Conservation (phyloP, 1,140 invertebrate genomes). For the Gonioctena quinquepunctata region DNA sequence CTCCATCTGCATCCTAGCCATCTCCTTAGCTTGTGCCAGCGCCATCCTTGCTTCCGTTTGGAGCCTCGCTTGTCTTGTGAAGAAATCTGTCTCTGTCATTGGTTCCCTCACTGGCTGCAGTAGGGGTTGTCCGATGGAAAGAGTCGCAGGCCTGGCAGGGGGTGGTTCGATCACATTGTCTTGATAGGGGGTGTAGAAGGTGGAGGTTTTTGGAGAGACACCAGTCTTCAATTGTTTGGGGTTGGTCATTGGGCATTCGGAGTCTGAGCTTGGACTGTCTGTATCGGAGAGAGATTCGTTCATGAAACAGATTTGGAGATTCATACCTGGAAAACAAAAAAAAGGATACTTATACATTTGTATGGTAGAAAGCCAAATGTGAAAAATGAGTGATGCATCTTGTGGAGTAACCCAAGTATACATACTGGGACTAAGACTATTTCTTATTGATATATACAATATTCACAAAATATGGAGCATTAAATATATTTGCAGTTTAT, state of each 20-base stretch:
- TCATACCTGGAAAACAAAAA: slow-evolving; percentile 71
- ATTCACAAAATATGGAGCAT: too few relatives aligned
- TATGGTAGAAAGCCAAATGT: too few relatives aligned
- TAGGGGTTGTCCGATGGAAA: slow-evolving; percentile 47
- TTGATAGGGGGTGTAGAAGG: slow-evolving; percentile 1
- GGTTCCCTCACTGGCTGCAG: slow-evolving; percentile 49
- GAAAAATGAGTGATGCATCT: too few relatives aligned
- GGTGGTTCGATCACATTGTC: slow-evolving; percentile 30
- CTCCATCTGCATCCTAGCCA: slow-evolving; percentile 93
- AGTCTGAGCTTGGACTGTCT: slow-evolving; percentile 73
- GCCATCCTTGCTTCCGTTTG: slow-evolving; percentile 90
- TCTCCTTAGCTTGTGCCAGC: slow-evolving; percentile 86
- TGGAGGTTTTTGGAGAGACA: slow-evolving; percentile 7
- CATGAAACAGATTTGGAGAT: slow-evolving; percentile 94
- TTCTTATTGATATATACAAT: too few relatives aligned
- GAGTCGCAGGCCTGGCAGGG: slow-evolving; percentile 47
- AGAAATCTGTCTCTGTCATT: slow-evolving; percentile 72
- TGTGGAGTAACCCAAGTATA: too few relatives aligned
- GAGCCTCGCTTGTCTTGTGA: slow-evolving; percentile 77
- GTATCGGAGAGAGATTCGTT: slow-evolving; percentile 87
- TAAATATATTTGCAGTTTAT: too few relatives aligned
- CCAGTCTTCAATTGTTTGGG: slow-evolving; percentile 53
- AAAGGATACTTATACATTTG: too few relatives aligned
- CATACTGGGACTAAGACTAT: too few relatives aligned
- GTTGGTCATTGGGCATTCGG: slow-evolving; percentile 57